phyloP scores from a whole-genome alignment of 1,140 invertebrate species.

The Sminthurides bifidus region DNA sequence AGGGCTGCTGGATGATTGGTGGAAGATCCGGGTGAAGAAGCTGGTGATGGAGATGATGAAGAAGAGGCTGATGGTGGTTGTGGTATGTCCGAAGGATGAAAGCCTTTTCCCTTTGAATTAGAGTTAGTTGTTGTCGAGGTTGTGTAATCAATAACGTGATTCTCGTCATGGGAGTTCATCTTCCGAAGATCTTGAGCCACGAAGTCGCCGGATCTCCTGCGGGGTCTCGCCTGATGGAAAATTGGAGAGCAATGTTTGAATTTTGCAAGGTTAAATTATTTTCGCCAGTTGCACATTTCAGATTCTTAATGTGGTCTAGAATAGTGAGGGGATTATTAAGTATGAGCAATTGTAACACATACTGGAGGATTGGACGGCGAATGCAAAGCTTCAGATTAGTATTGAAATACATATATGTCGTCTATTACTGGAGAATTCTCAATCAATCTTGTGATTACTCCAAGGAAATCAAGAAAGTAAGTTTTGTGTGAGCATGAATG shows the following conservation, averaged over 20 bases:
- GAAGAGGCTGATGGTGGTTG: not conserved
- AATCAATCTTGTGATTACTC: too few species aligned
- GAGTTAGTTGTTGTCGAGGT: not conserved
- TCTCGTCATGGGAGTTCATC: slow-evolving; percentile 11
- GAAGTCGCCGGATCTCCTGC: slow-evolving; percentile 62
- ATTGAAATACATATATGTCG: too few species aligned
- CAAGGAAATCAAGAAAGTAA: too few species aligned
- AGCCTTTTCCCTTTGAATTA: not conserved
- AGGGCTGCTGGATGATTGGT: slow-evolving; percentile 1
- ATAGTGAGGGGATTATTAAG: too few species aligned
- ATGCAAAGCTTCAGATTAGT: too few species aligned
- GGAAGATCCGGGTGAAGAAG: slow-evolving; percentile 7
- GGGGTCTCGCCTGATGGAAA: slow-evolving; percentile 53
- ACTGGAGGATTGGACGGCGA: too few species aligned
- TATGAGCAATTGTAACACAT: too few species aligned
- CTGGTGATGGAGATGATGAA: not conserved
- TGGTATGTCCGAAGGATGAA: not conserved
- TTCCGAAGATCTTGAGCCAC: slow-evolving; percentile 49
- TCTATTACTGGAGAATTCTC: too few species aligned
- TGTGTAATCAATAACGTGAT: slow-evolving; percentile 18
- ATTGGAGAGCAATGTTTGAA: slow-evolving; percentile 6
- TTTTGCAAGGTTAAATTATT: too few species aligned
- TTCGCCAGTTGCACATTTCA: too few species aligned
- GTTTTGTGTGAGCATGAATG: too few species aligned
- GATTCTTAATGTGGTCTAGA: too few species aligned